These are phyloP conservation scores for Oreohelix idahoensis DNA, from an alignment of 1,140 invertebrate genomes.

Conservation along the genomic window DNA sequence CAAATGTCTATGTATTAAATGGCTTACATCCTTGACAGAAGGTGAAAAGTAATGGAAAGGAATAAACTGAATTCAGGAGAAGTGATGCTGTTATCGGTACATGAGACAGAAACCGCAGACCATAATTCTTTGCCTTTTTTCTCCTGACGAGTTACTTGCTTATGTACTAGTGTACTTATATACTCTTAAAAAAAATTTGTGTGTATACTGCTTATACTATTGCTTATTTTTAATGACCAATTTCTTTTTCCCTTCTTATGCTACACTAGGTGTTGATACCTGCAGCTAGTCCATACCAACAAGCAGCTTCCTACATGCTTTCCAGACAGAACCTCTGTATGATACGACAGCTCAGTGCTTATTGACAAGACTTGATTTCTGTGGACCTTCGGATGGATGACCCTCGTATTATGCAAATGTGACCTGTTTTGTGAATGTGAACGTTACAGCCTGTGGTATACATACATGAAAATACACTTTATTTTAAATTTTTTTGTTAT, in stretches of 20 bases:
- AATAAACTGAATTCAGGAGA: too few relatives aligned
- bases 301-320: not conserved
- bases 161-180: not conserved
- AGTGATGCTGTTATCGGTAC: too few relatives aligned
- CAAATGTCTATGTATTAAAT: too few relatives aligned
- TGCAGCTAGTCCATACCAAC: not conserved
- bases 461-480: not conserved
- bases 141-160: too few relatives aligned
- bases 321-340: constrained; percentile 3
- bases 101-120: too few relatives aligned
- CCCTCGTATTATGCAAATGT: not conserved
- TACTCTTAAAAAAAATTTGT: not conserved
- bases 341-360: not conserved
- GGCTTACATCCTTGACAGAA: too few relatives aligned
- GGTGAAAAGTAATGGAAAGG: too few relatives aligned
- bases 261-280: not conserved
- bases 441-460: not conserved
- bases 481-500: too few relatives aligned
- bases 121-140: too few relatives aligned
- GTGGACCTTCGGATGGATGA: not conserved
- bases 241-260: not conserved
- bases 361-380: constrained; percentile 10
- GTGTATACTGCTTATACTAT: not conserved
- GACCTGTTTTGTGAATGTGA: not conserved
- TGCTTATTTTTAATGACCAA: not conserved